Conservation (phyloP, 1,140 invertebrate genomes). For the Caerostris extrusa region DNA sequence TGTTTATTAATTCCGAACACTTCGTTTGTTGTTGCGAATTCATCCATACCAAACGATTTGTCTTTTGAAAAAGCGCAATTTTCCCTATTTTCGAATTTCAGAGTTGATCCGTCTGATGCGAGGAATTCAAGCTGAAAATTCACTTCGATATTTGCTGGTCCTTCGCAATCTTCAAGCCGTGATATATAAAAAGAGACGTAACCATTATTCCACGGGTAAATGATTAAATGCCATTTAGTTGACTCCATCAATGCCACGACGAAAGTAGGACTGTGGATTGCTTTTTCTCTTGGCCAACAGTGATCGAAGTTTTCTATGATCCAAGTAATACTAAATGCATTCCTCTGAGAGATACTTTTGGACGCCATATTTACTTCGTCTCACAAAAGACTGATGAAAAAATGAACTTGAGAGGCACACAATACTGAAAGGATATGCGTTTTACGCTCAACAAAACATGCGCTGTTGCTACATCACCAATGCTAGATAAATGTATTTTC, state of each 20-base stretch:
- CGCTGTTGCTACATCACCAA: too few species aligned
- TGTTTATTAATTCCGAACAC: neutral
- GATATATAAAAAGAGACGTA: neutral
- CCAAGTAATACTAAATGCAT: neutral
- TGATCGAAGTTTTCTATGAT: conserved; percentile 5
- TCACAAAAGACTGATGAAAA: too few species aligned
- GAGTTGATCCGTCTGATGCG: neutral
- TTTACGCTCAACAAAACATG: too few species aligned
- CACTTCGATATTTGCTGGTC: neutral
- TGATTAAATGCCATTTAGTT: neutral
- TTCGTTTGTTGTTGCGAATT: neutral
- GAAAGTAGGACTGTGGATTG: neutral
- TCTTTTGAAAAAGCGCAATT: neutral
- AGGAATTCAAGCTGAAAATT: neutral
- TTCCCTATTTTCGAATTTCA: too few species aligned
- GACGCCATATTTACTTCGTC: neutral
- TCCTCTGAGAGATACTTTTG: neutral
- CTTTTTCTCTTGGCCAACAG: neutral
- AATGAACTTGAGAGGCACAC: too few species aligned
- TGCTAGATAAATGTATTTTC: too few species aligned
- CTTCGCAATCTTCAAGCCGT: neutral
- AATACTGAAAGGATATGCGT: too few species aligned
- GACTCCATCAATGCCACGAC: neutral
- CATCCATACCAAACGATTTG: neutral
- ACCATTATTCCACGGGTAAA: neutral